Base-by-base conservation (phyloP, 2,888 invertebrate genomes). In the Drepanosiphum platanoidis region DNA sequence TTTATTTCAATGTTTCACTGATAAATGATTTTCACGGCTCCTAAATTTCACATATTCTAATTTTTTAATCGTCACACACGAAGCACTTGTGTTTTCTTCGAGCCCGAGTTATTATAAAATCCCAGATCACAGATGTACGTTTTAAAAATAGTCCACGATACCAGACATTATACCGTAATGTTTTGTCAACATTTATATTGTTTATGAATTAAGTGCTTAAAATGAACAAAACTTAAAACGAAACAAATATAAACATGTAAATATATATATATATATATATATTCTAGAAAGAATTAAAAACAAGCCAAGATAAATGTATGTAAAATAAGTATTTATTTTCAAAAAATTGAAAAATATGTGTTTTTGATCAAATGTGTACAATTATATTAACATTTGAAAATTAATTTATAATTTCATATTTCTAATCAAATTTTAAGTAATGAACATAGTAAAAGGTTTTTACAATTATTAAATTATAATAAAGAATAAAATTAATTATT, bases 401-500 rank as follows among this genome's bases (percentile, higher is more conserved):
- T 58, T n/a, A 46, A 52, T 52, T 9, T 52, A 61, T 27, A 61
- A 22, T 22, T 22, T n/a, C n/a, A 22, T n/a, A 8, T 61, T 61
- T 61, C 27, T 61, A 22, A 58, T 58, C 7, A n/a, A 58, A 61
- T 27, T n/a, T 27, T 1, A 27, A 27, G 39, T 30, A 30, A 2
- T 30, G 15, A 39, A 27, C 71, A 46, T 46, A 18, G 32, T 74
- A 46, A 32, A 46, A 74, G 30, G 46, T 46, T 27, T 11, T 71
- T 15, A 71, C 39, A 32, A 74, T 22, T 32, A 46, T 74, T 46
- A 30, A 46, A 32, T 74, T 9, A 30, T 74, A 74, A 30, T 46
- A 42, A 42, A 30, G 74, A 46, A 74, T 22, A 74, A 74, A 74
- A 46, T 71, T 11, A 36, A 71, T n/a, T 46, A 46, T 32, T 11